Percentiles rank a stretch among this genome's conserved stretches.
Conservation (phyloP, 2,113 vertebrate genomes). For the Bungarus multicinctus region DNA sequence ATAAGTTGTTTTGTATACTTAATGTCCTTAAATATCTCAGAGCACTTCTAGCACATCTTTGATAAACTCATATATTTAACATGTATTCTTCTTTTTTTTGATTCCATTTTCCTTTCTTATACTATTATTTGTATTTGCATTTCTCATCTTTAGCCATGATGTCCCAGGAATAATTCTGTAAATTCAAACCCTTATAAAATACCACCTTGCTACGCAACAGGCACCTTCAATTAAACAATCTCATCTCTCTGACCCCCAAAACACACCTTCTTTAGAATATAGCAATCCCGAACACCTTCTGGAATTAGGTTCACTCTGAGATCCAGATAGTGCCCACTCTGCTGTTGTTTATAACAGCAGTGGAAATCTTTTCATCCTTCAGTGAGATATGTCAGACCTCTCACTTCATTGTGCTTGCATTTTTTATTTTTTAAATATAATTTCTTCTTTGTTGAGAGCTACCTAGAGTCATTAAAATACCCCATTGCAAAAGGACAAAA, state of each 20-base stretch:
- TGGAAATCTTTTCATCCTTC: not conserved
- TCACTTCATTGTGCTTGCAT: not conserved
- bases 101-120: not conserved
- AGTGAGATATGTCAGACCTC: not conserved
- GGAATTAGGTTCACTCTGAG: not conserved
- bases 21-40: not conserved
- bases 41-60: not conserved
- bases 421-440: not conserved
- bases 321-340: not conserved
- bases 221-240: not conserved
- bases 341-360: not conserved
- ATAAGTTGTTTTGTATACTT: not conserved
- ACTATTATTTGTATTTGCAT: not conserved
- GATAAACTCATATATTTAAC: not conserved
- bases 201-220: not conserved
- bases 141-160: not conserved
- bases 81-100: not conserved
- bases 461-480: not conserved
- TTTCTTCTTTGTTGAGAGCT: not conserved
- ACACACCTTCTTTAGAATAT: not conserved
- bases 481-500: not conserved
- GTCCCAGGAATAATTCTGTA: not conserved
- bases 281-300: not conserved
- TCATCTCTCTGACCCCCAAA: not conserved
- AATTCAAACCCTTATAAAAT: not conserved